These are phyloP conservation scores for Fringilla coelebs DNA, from an alignment of 2,797 vertebrate species.

Conservation along the genomic window DNA sequence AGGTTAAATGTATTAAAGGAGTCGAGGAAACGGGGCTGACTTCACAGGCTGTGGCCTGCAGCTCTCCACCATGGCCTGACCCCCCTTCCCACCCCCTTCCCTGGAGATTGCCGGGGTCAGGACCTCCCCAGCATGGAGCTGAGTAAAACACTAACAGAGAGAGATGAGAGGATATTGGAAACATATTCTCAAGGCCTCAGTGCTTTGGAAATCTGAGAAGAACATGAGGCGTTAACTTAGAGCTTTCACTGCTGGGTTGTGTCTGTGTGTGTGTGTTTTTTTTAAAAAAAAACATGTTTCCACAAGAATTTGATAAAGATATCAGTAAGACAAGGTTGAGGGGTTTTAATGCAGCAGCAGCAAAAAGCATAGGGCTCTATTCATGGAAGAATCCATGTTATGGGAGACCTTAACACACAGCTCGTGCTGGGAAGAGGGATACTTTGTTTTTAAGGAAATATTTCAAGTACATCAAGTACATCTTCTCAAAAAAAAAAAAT, in stretches of 20 bases:
- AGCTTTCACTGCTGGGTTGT: slow-evolving; percentile 67
- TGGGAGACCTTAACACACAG: not conserved
- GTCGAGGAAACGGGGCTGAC: slow-evolving; percentile 19
- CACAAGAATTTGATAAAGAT: slow-evolving; percentile 71
- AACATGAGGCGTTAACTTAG: slow-evolving; percentile 80
- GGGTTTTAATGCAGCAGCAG: not conserved
- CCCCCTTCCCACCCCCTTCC: slow-evolving; percentile 71
- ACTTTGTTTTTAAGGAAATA: not conserved
- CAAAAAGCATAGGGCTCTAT: not conserved
- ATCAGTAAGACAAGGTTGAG: slow-evolving; percentile 20
- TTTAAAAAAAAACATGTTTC: slow-evolving; percentile 26
- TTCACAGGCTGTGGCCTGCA: slow-evolving; percentile 59
- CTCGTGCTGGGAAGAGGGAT: not conserved
- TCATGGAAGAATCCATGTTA: not conserved
- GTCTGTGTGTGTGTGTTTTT: not conserved
- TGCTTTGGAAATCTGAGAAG: slow-evolving; percentile 80
- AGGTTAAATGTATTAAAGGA: slow-evolving; percentile 78
- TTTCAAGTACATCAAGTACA: not conserved
- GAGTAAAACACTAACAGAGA: slow-evolving; percentile 84
- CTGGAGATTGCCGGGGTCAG: slow-evolving; percentile 84
- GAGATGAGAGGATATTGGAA: slow-evolving; percentile 92
- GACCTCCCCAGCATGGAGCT: slow-evolving; percentile 84
- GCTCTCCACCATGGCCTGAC: slow-evolving; percentile 72
- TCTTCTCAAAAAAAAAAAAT: not conserved
- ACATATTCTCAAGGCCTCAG: slow-evolving; percentile 88